Percentiles rank a stretch among this genome's conserved stretches.
Evolutionary conservation across 2,113 vertebrate species (phyloP).

Genomic region (Indicator indicator): DNA sequence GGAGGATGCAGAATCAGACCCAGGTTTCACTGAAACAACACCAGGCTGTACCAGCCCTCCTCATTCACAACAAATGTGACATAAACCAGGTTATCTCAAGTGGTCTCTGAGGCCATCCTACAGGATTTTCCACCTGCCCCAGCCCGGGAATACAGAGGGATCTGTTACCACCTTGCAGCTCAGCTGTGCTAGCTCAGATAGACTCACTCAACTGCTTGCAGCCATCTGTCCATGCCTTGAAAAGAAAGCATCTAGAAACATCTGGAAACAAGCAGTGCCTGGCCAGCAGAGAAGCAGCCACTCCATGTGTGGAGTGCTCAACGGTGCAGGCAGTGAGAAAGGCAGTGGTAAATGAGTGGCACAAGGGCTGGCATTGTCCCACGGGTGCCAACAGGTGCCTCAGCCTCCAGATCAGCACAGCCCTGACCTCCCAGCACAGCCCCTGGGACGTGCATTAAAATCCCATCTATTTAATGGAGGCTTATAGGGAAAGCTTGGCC

Average conservation of each 20-base stretch:
- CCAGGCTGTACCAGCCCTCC: neutral
- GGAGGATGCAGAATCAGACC: neutral
- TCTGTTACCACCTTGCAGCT: neutral
- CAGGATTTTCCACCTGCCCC: constrained; percentile 9
- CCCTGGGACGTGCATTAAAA: neutral
- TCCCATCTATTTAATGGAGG: neutral
- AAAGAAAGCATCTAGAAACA: constrained; percentile 14
- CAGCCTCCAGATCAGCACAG: neutral
- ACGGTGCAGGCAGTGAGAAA: neutral
- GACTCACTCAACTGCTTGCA: neutral
- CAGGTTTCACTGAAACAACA: neutral
- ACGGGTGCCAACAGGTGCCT: accelerated
- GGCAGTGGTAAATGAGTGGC: neutral
- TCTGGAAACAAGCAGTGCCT: neutral
- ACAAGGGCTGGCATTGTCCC: neutral
- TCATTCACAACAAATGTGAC: neutral
- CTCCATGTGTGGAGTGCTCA: accelerated
- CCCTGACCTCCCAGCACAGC: neutral
- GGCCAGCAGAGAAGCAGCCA: neutral
- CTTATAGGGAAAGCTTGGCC: neutral
- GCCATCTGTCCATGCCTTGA: constrained; percentile 18
- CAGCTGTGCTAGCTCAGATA: neutral
- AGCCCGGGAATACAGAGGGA: neutral
- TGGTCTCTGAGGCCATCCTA: neutral
- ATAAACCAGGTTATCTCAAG: neutral